phyloP scores from a whole-genome alignment of 2,888 invertebrate genomes.

The Darwinula stevensoni region DNA sequence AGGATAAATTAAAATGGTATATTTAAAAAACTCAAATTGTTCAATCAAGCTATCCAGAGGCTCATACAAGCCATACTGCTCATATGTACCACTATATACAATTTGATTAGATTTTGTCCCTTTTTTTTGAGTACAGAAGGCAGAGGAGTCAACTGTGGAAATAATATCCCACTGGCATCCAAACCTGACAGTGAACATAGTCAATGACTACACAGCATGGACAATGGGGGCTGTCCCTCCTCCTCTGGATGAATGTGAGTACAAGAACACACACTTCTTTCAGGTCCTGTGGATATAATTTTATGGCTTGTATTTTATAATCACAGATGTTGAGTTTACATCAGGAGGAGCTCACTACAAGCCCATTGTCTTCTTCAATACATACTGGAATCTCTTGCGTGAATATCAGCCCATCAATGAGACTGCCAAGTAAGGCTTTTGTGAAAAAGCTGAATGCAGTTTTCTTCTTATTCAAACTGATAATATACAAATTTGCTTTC shows the following conservation, averaged over 20 bases:
- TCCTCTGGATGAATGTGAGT: conserved; percentile 55
- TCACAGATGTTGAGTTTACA: conserved; percentile 45
- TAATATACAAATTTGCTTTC: conserved; percentile 7
- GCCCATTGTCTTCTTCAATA: conserved; percentile 79
- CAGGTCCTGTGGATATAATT: conserved; percentile 6
- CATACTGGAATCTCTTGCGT: conserved; percentile 92
- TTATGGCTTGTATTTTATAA: conserved; percentile 7
- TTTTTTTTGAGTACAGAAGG: too few species aligned
- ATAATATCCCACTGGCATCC: conserved; percentile 98
- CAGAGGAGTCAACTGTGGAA: conserved; percentile 44
- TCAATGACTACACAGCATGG: conserved; percentile 91
- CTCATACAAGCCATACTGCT: conserved; percentile 1
- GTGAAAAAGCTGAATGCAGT: background rate
- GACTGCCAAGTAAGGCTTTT: conserved; percentile 30
- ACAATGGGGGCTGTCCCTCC: conserved; percentile 61
- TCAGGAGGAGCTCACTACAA: conserved; percentile 60
- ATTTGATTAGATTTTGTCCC: too few species aligned
- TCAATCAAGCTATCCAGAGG: too few species aligned
- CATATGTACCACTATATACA: conserved; percentile 3
- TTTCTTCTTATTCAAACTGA: background rate
- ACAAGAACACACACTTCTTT: background rate
- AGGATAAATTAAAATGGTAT: too few species aligned
- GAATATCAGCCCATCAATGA: conserved; percentile 78
- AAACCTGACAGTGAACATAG: conserved; percentile 77
- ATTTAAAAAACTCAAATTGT: too few species aligned